phyloP scores from a whole-genome alignment of 2,113 vertebrate genomes.

The Aphelocoma coerulescens region DNA sequence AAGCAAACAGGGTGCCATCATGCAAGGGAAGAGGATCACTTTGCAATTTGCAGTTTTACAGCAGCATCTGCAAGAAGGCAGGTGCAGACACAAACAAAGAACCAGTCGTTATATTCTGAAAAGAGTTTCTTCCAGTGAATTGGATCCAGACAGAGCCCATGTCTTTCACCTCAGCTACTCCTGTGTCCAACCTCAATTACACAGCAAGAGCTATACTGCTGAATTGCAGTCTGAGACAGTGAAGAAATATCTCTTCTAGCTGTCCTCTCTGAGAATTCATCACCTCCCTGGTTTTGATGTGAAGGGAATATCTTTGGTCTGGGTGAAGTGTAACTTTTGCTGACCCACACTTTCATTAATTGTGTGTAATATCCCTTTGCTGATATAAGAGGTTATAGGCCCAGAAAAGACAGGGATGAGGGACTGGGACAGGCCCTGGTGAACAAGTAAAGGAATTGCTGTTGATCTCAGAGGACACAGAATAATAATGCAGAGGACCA shows the following conservation, averaged over 20 bases:
- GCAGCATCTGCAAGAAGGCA: neutral
- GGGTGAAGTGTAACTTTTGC: neutral
- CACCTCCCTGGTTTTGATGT: neutral
- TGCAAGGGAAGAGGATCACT: neutral
- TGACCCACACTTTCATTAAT: neutral
- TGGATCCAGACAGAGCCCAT: neutral
- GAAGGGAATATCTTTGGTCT: neutral
- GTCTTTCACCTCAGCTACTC: neutral
- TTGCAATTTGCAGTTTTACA: neutral
- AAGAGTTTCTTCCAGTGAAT: neutral
- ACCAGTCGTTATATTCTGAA: neutral
- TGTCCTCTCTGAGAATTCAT: neutral
- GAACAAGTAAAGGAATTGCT: neutral
- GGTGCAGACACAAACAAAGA: neutral
- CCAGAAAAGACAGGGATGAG: neutral
- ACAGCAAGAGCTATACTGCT: neutral
- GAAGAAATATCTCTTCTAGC: neutral
- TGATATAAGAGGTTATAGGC: neutral
- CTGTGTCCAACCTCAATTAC: neutral
- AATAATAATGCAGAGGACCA: neutral
- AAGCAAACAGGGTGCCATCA: neutral
- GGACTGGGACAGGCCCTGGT: neutral
- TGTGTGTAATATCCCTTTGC: neutral
- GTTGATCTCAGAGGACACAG: neutral
- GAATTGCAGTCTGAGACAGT: neutral